A percentile compares a stretch with the other conserved stretches of the same genome.
phyloP scores from a whole-genome alignment of 2,888 invertebrate genomes.

The Xiphydria camelus region DNA sequence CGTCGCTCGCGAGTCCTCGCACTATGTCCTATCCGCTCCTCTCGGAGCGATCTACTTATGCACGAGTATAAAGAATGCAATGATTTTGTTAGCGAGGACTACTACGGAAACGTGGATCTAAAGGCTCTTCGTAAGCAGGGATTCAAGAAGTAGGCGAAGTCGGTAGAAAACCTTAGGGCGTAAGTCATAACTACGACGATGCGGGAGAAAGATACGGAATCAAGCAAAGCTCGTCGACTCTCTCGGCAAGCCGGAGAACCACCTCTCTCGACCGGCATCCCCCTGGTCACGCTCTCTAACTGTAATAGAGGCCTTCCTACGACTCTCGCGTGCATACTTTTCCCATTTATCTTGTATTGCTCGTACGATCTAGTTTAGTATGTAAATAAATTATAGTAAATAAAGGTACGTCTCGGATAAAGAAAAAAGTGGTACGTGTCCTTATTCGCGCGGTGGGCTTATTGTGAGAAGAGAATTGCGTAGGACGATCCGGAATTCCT shows the following conservation, averaged over 20 bases:
- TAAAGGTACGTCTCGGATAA: background rate
- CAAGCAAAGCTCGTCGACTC: slow-evolving; percentile 3
- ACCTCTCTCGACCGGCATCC: slow-evolving; percentile 18
- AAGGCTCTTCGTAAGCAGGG: slow-evolving; percentile 85
- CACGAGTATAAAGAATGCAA: slow-evolving; percentile 3
- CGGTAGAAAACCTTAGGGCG: background rate
- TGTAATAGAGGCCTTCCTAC: slow-evolving; percentile 14
- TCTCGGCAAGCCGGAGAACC: slow-evolving; percentile 13
- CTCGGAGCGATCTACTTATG: no score
- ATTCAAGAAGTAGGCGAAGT: slow-evolving; percentile 60
- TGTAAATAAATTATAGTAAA: slow-evolving; percentile 34
- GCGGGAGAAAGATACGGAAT: background rate
- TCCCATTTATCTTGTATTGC: slow-evolving; percentile 21
- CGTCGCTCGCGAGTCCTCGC: slow-evolving; percentile 7
- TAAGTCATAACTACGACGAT: background rate
- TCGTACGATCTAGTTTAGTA: slow-evolving; percentile 24
- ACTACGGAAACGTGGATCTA: slow-evolving; percentile 88
- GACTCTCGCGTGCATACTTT: slow-evolving; percentile 19
- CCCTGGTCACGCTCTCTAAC: slow-evolving; percentile 26
- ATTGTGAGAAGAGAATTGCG: no score
- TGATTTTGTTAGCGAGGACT: slow-evolving; percentile 73
- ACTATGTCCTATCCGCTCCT: no score
- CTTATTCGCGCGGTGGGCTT: no score
- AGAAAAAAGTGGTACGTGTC: no score
- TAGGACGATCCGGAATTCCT: no score